These are phyloP conservation scores for Zophobas atratus DNA, from an alignment of 1,140 invertebrate genomes.

Conservation along the genomic window DNA sequence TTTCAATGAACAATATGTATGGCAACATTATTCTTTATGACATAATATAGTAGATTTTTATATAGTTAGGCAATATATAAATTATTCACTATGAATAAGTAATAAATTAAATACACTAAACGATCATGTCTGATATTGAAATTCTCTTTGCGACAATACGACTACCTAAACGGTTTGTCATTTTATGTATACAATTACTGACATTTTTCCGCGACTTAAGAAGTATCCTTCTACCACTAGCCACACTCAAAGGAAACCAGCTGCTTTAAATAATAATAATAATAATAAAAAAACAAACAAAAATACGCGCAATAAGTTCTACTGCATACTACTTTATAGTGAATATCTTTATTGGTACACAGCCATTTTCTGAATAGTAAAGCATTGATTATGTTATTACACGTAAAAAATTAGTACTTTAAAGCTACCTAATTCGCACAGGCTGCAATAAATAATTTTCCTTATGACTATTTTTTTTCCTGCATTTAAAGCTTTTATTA, in stretches of 20 bases:
- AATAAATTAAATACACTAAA: constrained; percentile 43
- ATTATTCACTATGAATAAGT: constrained; percentile 33
- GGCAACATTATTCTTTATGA: constrained; percentile 47
- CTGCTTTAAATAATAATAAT: constrained; percentile 28
- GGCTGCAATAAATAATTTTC: constrained; percentile 42
- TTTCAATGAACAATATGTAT: constrained; percentile 29
- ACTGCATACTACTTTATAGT: constrained; percentile 49
- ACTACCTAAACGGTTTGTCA: constrained; percentile 16
- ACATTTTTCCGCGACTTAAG: constrained; percentile 20
- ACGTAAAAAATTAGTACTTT: constrained; percentile 24
- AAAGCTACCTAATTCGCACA: constrained; percentile 30
- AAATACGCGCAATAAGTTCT: constrained; percentile 22
- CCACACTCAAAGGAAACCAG: constrained; percentile 38
- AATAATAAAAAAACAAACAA: constrained; percentile 34
- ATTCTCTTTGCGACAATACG: constrained; percentile 16
- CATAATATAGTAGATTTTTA: constrained; percentile 26
- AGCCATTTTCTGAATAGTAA: constrained; percentile 56
- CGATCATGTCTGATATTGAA: constrained; percentile 25
- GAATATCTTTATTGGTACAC: constrained; percentile 63
- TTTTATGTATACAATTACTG: constrained; percentile 27
- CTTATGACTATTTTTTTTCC: constrained; percentile 26
- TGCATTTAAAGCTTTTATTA: constrained; percentile 43
- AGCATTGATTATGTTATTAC: constrained; percentile 31
- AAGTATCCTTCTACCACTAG: constrained; percentile 36
- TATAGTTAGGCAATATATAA: constrained; percentile 30